Conservation (phyloP, 2,113 vertebrate genomes). For the Nothoprocta pentlandii region DNA sequence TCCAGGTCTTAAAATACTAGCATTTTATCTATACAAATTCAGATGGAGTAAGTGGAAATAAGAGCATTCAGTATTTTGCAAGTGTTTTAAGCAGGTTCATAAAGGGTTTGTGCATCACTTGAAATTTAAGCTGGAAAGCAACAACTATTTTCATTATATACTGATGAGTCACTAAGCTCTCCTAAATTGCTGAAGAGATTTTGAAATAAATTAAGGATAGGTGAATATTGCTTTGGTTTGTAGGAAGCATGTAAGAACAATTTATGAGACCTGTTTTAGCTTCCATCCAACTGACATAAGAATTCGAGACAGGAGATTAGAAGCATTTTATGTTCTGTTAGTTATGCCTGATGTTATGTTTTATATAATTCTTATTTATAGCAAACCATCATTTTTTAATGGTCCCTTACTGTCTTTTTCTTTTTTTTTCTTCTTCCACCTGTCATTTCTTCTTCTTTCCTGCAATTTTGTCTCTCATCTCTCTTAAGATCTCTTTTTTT, state of each 20-base stretch:
- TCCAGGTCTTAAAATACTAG: constrained; percentile 12
- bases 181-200: not conserved
- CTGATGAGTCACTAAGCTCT: not conserved
- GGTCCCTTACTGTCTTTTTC: not conserved
- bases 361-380: not conserved
- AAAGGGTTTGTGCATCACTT: not conserved
- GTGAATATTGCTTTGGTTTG: not conserved
- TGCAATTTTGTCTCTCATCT: not conserved
- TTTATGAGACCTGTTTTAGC: not conserved
- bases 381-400: not conserved
- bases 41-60: not conserved
- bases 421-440: not conserved
- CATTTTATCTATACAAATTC: not conserved
- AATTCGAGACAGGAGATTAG: not conserved
- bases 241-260: not conserved
- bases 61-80: not conserved
- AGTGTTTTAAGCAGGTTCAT: not conserved
- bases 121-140: not conserved
- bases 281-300: not conserved
- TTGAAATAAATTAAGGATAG: not conserved
- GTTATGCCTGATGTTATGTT: not conserved
- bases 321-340: not conserved
- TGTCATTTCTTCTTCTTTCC: not conserved
- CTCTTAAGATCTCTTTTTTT: not conserved
- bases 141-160: not conserved